A percentile compares a stretch with the other conserved stretches of the same genome.
These are phyloP conservation scores for Lasioglossum lativentre DNA, from an alignment of 2,888 invertebrate genomes.

Conservation along the genomic window DNA sequence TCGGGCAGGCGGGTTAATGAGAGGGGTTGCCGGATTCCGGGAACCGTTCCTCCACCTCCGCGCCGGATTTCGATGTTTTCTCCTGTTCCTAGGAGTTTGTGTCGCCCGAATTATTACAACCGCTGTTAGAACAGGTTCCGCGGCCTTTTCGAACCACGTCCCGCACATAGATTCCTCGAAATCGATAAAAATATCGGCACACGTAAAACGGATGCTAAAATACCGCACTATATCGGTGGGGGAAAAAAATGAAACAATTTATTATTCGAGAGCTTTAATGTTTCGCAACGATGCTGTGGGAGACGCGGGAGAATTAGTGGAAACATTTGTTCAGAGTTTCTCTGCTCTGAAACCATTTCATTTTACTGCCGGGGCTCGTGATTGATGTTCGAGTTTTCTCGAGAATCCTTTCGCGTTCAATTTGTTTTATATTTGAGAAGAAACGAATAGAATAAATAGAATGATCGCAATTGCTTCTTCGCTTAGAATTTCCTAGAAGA, in stretches of 20 bases:
- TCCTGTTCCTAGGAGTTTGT: background rate
- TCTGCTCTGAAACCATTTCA: background rate
- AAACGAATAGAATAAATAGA: too few relatives aligned
- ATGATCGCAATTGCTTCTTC: too few relatives aligned
- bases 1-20: background rate
- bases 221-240: background rate
- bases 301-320: background rate
- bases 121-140: background rate
- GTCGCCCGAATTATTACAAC: background rate
- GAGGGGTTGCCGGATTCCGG: conserved; percentile 3
- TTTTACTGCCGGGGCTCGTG: background rate
- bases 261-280: background rate
- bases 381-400: background rate
- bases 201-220: background rate
- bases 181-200: background rate
- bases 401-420: background rate
- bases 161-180: background rate
- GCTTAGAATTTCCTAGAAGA: background rate
- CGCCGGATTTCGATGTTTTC: background rate
- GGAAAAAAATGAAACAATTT: background rate
- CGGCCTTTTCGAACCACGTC: background rate
- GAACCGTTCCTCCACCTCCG: background rate
- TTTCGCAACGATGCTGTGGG: background rate
- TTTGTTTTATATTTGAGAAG: too few relatives aligned
- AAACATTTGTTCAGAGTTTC: background rate